Evolutionary conservation across 2,797 vertebrate genomes (phyloP).

Genomic region (Malacoraja senta): DNA sequence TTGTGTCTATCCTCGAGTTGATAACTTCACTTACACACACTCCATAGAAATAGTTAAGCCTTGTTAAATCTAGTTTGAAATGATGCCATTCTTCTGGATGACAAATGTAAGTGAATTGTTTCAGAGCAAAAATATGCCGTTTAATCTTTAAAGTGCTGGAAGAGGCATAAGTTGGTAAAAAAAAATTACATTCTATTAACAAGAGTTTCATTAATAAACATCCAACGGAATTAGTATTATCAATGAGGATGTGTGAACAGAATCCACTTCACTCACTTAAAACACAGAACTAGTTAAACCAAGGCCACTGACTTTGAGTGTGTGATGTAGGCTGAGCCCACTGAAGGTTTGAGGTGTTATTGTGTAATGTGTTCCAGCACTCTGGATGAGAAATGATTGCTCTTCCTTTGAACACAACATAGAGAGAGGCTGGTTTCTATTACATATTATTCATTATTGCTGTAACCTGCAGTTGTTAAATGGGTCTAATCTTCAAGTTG

Average conservation of each 20-base stretch:
- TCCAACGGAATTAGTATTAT: background rate
- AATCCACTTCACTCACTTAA: background rate
- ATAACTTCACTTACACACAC: background rate
- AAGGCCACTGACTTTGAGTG: background rate
- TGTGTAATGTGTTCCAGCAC: constrained; percentile 2
- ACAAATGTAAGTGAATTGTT: background rate
- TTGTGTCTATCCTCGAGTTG: no score
- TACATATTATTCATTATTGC: background rate
- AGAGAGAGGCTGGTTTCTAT: background rate
- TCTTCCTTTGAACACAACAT: background rate
- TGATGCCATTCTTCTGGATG: background rate
- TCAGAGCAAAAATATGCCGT: background rate
- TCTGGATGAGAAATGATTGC: background rate
- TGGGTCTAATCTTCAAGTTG: background rate
- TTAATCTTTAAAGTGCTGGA: background rate
- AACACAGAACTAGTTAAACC: background rate
- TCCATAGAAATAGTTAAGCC: background rate
- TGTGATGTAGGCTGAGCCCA: background rate
- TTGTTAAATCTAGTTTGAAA: background rate
- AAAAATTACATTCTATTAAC: background rate
- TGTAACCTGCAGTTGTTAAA: background rate
- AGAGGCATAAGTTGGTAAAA: background rate
- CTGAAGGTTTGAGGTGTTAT: background rate
- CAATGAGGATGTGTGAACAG: background rate
- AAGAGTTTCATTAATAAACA: background rate